Percentiles rank a stretch among this genome's conserved stretches.
These are phyloP conservation scores for Corydoras maculifer DNA, from an alignment of 2,113 vertebrate species.

Conservation along the genomic window DNA sequence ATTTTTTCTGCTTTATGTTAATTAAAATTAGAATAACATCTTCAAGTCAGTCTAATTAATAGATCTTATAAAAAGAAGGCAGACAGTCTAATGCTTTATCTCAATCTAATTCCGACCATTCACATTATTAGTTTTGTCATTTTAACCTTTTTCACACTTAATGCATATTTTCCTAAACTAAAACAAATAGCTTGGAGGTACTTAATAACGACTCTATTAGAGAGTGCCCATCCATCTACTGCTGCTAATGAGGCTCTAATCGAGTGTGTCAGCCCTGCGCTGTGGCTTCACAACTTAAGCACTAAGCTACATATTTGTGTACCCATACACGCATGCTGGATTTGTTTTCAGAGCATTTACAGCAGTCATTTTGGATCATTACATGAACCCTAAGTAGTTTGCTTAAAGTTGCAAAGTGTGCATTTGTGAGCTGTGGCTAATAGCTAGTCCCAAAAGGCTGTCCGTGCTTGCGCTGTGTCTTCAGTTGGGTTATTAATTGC, in stretches of 20 bases:
- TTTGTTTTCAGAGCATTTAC: constrained; percentile 45
- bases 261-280: constrained; percentile 39
- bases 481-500: constrained; percentile 15
- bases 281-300: constrained; percentile 19
- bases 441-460: constrained; percentile 4
- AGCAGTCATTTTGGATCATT: constrained; percentile 36
- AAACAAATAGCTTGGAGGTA: constrained; percentile 21
- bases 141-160: neutral
- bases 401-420: constrained; percentile 20
- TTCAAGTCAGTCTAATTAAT: no score
- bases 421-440: constrained; percentile 11
- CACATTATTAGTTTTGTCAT: no score
- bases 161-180: neutral
- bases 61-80: no score
- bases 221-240: constrained; percentile 40
- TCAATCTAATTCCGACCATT: no score
- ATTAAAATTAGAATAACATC: no score
- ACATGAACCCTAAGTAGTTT: constrained; percentile 36
- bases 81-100: no score
- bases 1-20: no score
- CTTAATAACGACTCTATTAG: constrained; percentile 38
- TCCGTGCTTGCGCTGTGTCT: constrained; percentile 13
- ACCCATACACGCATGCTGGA: constrained; percentile 30
- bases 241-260: constrained; percentile 48
- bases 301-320: constrained; percentile 39